These are phyloP conservation scores for Seira ritae DNA, from an alignment of 2,888 invertebrate genomes.

Conservation along the genomic window DNA sequence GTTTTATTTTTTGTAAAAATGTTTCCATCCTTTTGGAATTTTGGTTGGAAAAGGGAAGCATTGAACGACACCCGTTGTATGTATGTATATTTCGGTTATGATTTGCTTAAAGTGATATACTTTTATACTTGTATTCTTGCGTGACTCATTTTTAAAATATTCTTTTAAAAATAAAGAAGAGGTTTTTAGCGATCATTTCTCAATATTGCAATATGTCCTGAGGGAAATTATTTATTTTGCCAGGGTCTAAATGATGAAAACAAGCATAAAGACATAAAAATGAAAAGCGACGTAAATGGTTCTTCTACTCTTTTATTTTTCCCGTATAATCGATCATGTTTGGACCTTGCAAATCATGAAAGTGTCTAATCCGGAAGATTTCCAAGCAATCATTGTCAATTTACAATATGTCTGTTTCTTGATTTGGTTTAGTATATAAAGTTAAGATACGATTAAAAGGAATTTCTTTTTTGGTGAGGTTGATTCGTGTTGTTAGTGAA, in stretches of 20 bases:
- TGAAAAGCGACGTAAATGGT: background rate
- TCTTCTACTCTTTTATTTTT: background rate
- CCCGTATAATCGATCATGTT: background rate
- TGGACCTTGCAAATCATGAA: conserved; percentile 13
- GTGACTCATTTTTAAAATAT: conserved; percentile 4
- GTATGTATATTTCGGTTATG: background rate
- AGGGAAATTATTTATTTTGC: too few relatives aligned
- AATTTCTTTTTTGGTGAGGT: too few relatives aligned
- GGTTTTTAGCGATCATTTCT: too few relatives aligned
- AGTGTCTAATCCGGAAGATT: conserved; percentile 16
- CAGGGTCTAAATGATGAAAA: too few relatives aligned
- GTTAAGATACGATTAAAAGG: too few relatives aligned
- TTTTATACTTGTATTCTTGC: background rate
- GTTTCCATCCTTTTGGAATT: background rate
- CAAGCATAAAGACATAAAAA: background rate
- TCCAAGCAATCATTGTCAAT: conserved; percentile 7
- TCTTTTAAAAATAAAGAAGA: background rate
- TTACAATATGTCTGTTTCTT: conserved; percentile 6
- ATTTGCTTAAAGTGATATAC: background rate
- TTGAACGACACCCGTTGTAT: background rate
- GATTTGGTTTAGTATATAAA: background rate
- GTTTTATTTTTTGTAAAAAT: conserved; percentile 1
- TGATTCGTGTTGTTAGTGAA: too few relatives aligned
- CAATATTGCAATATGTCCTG: too few relatives aligned
- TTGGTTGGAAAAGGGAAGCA: background rate